Evolutionary conservation across 2,888 invertebrate species (phyloP).

Genomic region (Drosophila bunnanda): DNA sequence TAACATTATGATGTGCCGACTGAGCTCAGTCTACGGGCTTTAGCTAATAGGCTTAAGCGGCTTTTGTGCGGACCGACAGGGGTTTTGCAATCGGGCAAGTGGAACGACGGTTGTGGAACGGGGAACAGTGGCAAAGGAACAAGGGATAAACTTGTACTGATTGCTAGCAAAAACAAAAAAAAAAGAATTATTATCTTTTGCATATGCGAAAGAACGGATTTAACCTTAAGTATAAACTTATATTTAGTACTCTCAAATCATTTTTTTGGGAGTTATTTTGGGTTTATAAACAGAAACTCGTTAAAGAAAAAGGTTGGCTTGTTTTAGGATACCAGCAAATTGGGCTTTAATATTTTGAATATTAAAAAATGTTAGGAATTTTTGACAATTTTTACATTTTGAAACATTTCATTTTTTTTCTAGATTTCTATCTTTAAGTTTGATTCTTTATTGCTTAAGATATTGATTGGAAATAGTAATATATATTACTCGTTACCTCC

Average conservation of each 20-base stretch:
- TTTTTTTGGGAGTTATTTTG: slow-evolving; percentile 6
- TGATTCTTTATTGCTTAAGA: too few species aligned
- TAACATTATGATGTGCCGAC: slow-evolving; percentile 47
- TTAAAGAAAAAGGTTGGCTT: too few species aligned
- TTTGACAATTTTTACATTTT: too few species aligned
- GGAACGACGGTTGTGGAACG: neutral
- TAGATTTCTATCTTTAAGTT: too few species aligned
- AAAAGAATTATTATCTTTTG: neutral
- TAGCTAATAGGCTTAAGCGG: slow-evolving; percentile 47
- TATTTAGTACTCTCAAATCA: neutral
- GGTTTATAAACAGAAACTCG: too few species aligned
- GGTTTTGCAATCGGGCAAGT: slow-evolving; percentile 23
- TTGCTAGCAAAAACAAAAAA: neutral
- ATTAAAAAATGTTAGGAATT: too few species aligned
- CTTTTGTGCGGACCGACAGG: slow-evolving; percentile 37
- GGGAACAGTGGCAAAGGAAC: slow-evolving; percentile 15
- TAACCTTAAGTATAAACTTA: neutral
- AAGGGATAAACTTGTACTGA: slow-evolving; percentile 11
- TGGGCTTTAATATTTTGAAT: too few species aligned
- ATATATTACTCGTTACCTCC: too few species aligned
- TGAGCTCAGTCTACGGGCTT: slow-evolving; percentile 41
- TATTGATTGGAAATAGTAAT: too few species aligned
- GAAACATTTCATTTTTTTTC: too few species aligned
- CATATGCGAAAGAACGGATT: neutral
- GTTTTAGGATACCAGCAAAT: too few species aligned